Conservation (phyloP, 2,113 vertebrate genomes). For the Callorhinus ursinus region DNA sequence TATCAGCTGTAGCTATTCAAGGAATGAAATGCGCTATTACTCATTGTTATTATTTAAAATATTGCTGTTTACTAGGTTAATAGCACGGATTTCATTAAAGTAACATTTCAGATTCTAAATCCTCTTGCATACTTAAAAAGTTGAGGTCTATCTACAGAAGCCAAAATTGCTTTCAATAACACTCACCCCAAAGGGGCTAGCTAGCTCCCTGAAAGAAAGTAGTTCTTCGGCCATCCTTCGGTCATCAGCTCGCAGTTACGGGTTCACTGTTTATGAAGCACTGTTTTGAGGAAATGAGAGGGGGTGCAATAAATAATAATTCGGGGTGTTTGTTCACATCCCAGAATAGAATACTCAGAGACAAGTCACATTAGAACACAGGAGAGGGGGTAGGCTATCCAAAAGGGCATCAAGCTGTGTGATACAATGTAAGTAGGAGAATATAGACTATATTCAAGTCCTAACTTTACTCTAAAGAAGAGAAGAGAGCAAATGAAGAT, state of each 20-base stretch:
- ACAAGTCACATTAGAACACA: not conserved
- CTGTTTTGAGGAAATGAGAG: not conserved
- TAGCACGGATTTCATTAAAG: not conserved
- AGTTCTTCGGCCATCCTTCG: not conserved
- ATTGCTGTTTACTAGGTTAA: not conserved
- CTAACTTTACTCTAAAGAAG: not conserved
- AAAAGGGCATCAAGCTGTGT: not conserved
- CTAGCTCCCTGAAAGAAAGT: not conserved
- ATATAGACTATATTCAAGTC: not conserved
- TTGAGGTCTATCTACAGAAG: not conserved
- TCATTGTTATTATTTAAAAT: not conserved
- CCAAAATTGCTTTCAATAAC: not conserved
- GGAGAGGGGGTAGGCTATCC: accelerated
- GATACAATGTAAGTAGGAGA: not conserved
- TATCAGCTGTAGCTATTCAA: not conserved
- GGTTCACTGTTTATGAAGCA: not conserved
- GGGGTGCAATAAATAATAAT: not conserved
- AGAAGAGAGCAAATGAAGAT: not conserved
- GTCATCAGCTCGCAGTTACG: not conserved
- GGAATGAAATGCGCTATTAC: not conserved
- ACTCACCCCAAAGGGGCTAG: not conserved
- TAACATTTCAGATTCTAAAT: not conserved
- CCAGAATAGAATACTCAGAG: not conserved
- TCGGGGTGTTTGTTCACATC: not conserved
- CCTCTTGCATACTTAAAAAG: not conserved